A percentile compares a stretch with the other conserved stretches of the same genome.
phyloP scores from a whole-genome alignment of 2,888 invertebrate genomes.

The Heliconius cydno region DNA sequence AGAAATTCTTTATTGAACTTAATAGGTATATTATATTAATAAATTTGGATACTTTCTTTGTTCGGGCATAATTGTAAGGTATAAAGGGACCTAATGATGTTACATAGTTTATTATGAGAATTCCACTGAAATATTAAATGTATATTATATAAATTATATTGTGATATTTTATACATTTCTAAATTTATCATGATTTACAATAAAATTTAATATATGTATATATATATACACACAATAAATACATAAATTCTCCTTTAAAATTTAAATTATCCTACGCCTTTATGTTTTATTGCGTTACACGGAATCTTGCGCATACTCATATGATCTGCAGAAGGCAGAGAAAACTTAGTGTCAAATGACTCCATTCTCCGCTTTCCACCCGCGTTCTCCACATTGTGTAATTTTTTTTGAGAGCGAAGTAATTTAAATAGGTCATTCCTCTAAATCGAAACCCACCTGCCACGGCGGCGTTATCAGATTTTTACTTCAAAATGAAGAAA shows the following conservation, averaged over 20 bases:
- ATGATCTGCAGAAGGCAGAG: background rate
- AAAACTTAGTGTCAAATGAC: background rate
- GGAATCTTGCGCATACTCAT: background rate
- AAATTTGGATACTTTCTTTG: background rate
- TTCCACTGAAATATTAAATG: no score
- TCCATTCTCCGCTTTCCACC: background rate
- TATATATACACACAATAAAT: no score
- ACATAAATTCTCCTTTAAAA: no score
- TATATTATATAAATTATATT: no score
- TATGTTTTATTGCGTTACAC: background rate
- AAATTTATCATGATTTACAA: no score
- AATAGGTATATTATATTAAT: background rate
- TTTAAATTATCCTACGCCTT: no score
- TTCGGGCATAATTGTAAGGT: background rate
- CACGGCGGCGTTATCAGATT: background rate
- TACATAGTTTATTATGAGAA: background rate
- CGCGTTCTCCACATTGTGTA: no score
- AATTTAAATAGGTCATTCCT: background rate
- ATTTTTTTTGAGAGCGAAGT: background rate
- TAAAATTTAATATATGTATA: no score
- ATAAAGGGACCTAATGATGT: background rate
- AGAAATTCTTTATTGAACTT: background rate
- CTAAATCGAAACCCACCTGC: background rate
- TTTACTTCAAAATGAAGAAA: background rate
- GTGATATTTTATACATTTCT: no score